Conservation (phyloP, 1,140 invertebrate genomes). For the Brachionus calyciflorus region DNA sequence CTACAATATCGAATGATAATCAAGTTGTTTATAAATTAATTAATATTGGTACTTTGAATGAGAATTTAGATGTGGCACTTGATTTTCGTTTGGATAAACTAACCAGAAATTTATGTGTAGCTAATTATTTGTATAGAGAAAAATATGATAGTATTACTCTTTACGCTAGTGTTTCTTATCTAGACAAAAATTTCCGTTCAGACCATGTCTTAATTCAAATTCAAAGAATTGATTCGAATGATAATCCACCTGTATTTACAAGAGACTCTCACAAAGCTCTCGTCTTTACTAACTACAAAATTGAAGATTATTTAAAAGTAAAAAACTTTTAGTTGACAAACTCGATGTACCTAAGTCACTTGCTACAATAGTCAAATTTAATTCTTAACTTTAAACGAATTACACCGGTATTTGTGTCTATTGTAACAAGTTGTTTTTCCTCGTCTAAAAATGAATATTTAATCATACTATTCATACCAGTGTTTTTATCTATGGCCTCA, state of each 20-base stretch:
- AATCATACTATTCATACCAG: too few species aligned
- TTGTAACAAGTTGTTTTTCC: too few species aligned
- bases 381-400: neutral
- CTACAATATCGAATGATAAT: too few species aligned
- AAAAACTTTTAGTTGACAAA: too few species aligned
- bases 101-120: conserved; percentile 25
- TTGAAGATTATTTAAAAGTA: neutral
- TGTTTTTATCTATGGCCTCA: too few species aligned
- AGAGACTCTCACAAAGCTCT: neutral
- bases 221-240: conserved; percentile 21
- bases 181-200: neutral
- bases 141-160: neutral
- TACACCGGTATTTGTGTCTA: too few species aligned
- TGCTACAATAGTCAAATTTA: neutral
- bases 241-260: too few species aligned
- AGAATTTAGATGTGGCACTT: neutral
- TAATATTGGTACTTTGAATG: neutral
- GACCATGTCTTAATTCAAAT: conserved; percentile 33
- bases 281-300: neutral
- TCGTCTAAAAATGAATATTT: too few species aligned
- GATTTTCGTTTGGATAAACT: conserved; percentile 1
- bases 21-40: neutral
- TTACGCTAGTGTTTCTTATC: conserved; percentile 10
- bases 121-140: neutral
- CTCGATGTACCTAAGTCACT: neutral